These are phyloP conservation scores for Typhlichthys eigenmanni DNA, from an alignment of 2,797 vertebrate genomes.

Conservation along the genomic window DNA sequence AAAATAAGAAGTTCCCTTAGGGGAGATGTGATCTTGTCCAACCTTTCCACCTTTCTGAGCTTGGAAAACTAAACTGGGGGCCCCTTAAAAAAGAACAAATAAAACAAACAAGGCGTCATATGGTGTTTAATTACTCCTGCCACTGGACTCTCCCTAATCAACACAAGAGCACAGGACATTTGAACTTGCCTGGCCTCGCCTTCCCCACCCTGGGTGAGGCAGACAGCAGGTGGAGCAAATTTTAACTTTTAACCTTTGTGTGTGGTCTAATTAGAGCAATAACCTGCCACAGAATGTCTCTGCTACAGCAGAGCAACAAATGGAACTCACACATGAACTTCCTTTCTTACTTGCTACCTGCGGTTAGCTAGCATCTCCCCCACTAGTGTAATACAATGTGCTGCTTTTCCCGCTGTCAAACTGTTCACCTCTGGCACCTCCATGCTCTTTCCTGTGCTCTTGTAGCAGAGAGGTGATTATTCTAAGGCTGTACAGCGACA, in stretches of 20 bases:
- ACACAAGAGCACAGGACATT: conserved; percentile 1
- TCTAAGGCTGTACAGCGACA: conserved; percentile 43
- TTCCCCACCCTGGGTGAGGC: conserved; percentile 5
- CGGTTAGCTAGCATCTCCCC: conserved; percentile 18
- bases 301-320: conserved; percentile 10
- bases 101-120: conserved; percentile 30
- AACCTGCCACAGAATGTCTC: conserved; percentile 3
- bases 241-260: conserved; percentile 17
- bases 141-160: conserved; percentile 15
- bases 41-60: conserved; percentile 26
- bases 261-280: conserved; percentile 15
- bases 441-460: conserved; percentile 33
- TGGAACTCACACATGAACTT: conserved; percentile 5
- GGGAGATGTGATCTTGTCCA: conserved; percentile 22
- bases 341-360: not conserved
- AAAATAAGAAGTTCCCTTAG: conserved; percentile 10
- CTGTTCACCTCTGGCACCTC: conserved; percentile 23
- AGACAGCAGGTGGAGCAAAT: not conserved
- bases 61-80: too few species aligned
- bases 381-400: conserved; percentile 13
- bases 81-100: not conserved
- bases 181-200: conserved; percentile 2
- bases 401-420: conserved; percentile 4
- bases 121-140: conserved; percentile 30
- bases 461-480: conserved; percentile 42